Conservation (phyloP, 2,797 vertebrate genomes). For the Aulostomus chinensis region DNA sequence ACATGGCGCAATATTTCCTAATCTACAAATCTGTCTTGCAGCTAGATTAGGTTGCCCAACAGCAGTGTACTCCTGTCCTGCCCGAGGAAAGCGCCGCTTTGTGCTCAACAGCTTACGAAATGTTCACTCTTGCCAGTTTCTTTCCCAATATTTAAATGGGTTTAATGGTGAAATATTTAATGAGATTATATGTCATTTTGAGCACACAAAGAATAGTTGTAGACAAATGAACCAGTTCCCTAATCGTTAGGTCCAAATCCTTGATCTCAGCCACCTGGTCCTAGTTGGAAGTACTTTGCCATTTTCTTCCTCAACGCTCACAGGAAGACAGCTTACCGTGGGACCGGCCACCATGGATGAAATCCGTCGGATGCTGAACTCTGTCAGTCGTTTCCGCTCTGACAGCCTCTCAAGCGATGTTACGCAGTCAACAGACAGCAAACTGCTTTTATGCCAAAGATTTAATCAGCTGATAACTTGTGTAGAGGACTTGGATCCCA, state of each 20-base stretch:
- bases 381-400: slow-evolving; percentile 51
- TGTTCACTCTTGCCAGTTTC: background rate
- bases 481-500: slow-evolving; percentile 76
- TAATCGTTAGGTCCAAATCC: slow-evolving; percentile 35
- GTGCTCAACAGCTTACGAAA: slow-evolving; percentile 1
- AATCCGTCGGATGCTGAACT: slow-evolving; percentile 33
- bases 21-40: slow-evolving; percentile 1
- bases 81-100: background rate
- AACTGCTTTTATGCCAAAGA: slow-evolving; percentile 73
- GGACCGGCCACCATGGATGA: slow-evolving; percentile 56
- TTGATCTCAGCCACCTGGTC: slow-evolving; percentile 3
- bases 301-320: slow-evolving; percentile 1
- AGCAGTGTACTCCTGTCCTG: slow-evolving; percentile 5
- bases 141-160: slow-evolving; percentile 44
- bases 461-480: slow-evolving; percentile 79
- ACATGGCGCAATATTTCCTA: slow-evolving; percentile 9
- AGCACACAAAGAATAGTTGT: slow-evolving; percentile 42
- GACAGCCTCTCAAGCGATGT: slow-evolving; percentile 67
- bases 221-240: slow-evolving; percentile 19
- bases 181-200: slow-evolving; percentile 46
- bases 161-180: slow-evolving; percentile 35
- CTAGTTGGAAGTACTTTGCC: background rate
- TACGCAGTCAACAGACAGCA: slow-evolving; percentile 64
- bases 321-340: slow-evolving; percentile 1
- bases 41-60: slow-evolving; percentile 61